Evolutionary conservation across 2,888 invertebrate genomes (phyloP), one percentile per base, ranked within the genome.

Genomic region (Papilio elwesi): DNA sequence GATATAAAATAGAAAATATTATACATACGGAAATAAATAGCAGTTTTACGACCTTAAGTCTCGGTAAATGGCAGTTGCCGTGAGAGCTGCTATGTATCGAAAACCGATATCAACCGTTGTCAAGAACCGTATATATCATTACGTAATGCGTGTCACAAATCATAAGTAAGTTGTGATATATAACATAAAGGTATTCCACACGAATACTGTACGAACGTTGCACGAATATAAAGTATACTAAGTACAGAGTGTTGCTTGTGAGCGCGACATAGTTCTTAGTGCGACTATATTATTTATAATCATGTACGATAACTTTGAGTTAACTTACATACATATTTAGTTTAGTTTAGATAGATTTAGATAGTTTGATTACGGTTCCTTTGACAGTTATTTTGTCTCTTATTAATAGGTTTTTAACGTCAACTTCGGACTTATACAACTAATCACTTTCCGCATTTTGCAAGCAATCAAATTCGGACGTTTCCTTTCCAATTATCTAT

Each of bases 61-160:
- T 26, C n/a, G 26, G 47, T 13, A 71, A 67, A 71, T 52, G 15
- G 43, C 52, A 52, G 62, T 36, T 11, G 36, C 48, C 67, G 62
- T 59, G 38, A 64, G 64, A 47, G 49, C 36, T 68, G 62, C 71
- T 72, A 74, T 71, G 68, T 73, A 76, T 76, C 68, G 75, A 70
- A 75, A 75, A 68, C 71, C 75, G 70, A 75, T 74, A 77, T 64
- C 38, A 51, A 13, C 52, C 51, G 64, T 65, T 68, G 68, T 64
- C 68, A 65, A 62, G 67, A 57, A 48, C 10, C 49, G 53, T 59
- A 69, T 69, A 74, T 52, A 67, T 55, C 62, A 66, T 63, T 66
- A 70, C 57, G 57, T 67, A 71, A 79, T 78, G 81, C 78, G 77
- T 82, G 82, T 82, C 83, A 81, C 77, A 68, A 68, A 73, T 71